Percentiles rank a stretch among this genome's conserved stretches.
Evolutionary conservation across 2,797 vertebrate genomes (phyloP).

Genomic region (Gastrophryne carolinensis): DNA sequence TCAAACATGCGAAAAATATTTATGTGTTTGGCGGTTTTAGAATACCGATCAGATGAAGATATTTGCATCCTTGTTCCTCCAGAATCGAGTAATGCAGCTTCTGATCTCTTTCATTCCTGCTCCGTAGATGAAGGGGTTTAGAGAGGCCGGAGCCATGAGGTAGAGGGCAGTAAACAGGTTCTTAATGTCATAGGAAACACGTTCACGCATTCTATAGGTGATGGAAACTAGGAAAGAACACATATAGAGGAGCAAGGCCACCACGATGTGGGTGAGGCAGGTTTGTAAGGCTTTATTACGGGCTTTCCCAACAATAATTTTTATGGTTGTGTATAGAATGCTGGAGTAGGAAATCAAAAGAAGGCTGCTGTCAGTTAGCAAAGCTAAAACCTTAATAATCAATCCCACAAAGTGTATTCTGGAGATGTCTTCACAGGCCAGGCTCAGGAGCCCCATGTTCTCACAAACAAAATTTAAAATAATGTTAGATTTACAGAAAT

Average conservation of each 20-base stretch:
- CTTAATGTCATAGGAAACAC: constrained; percentile 51
- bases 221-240: constrained; percentile 53
- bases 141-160: background rate
- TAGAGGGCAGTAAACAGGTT: constrained; percentile 38
- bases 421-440: constrained; percentile 54
- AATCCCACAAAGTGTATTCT: constrained; percentile 51
- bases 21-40: no score
- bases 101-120: constrained; percentile 12
- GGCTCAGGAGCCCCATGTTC: constrained; percentile 55
- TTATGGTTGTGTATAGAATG: constrained; percentile 40
- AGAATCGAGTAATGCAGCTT: background rate
- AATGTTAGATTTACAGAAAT: constrained; percentile 13
- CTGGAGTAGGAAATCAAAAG: constrained; percentile 48
- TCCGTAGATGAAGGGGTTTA: constrained; percentile 16
- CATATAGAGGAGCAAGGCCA: constrained; percentile 47
- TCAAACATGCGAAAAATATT: no score
- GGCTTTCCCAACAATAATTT: constrained; percentile 6
- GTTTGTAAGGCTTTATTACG: constrained; percentile 49
- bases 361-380: constrained; percentile 46
- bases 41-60: no score
- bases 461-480: constrained; percentile 33
- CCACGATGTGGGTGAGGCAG: constrained; percentile 30
- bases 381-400: constrained; percentile 12
- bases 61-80: no score
- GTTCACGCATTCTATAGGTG: background rate